Evolutionary conservation across 2,113 vertebrate species (phyloP).

Genomic region (Pygoscelis antarcticus): DNA sequence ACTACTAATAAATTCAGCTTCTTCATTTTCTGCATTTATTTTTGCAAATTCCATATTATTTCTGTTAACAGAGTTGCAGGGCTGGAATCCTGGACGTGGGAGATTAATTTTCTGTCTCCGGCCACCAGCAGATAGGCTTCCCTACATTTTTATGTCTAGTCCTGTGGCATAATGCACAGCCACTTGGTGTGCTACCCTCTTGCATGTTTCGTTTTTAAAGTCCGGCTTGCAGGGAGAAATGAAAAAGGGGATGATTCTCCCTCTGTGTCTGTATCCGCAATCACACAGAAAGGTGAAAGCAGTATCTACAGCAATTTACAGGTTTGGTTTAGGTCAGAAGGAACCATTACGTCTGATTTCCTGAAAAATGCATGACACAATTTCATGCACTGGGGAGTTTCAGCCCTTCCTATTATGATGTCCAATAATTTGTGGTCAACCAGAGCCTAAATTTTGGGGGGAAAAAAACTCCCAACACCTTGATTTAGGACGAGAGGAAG

Average conservation of each 20-base stretch:
- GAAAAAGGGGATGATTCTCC: neutral
- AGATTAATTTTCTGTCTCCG: neutral
- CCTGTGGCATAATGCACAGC: neutral
- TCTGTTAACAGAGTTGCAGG: neutral
- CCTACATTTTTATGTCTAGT: neutral
- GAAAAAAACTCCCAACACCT: neutral
- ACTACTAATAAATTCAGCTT: neutral
- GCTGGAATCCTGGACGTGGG: neutral
- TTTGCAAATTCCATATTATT: neutral
- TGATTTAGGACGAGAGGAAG: neutral
- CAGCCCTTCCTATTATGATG: neutral
- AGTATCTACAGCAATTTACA: neutral
- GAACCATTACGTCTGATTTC: neutral
- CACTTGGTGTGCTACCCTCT: neutral
- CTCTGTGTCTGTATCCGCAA: neutral
- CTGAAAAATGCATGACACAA: neutral
- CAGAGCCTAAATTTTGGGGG: neutral
- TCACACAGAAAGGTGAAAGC: neutral
- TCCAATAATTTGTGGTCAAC: neutral
- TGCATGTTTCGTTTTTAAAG: neutral
- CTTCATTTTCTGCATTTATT: neutral
- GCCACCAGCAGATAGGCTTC: neutral
- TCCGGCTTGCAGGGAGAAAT: neutral
- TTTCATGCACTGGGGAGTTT: neutral
- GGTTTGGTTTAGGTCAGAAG: neutral